A percentile compares a stretch with the other conserved stretches of the same genome.
Evolutionary conservation across 2,797 vertebrate genomes (phyloP).

Genomic region (Chelon labrosus): DNA sequence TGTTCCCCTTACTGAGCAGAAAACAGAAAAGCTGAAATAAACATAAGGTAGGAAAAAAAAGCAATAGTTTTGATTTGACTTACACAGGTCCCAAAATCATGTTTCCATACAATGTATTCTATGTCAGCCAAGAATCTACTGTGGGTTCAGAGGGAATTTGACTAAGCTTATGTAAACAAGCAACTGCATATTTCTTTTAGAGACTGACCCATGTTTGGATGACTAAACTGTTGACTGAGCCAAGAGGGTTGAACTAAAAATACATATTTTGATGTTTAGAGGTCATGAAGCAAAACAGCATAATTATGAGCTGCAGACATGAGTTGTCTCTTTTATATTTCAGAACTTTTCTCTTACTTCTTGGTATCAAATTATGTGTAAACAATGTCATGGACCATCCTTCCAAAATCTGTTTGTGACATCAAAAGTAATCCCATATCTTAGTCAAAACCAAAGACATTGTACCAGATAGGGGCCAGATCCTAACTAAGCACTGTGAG

Average conservation of each 20-base stretch:
- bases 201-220: constrained; percentile 57
- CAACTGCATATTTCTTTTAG: constrained; percentile 60
- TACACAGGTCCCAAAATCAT: constrained; percentile 39
- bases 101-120: constrained; percentile 56
- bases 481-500: constrained; percentile 43
- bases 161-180: constrained; percentile 51
- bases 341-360: constrained; percentile 42
- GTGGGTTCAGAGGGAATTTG: constrained; percentile 70
- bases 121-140: constrained; percentile 46
- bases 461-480: constrained; percentile 40
- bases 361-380: constrained; percentile 37
- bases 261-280: constrained; percentile 50
- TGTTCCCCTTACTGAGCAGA: constrained; percentile 2
- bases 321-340: constrained; percentile 28
- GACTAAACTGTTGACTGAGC: constrained; percentile 50
- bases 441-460: constrained; percentile 31
- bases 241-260: constrained; percentile 65
- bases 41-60: constrained; percentile 30
- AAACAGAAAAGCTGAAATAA: constrained; percentile 26
- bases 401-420: constrained; percentile 37
- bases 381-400: constrained; percentile 41
- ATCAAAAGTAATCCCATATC: constrained; percentile 48
- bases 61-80: constrained; percentile 37
- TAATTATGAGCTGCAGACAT: constrained; percentile 44
- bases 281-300: constrained; percentile 44